phyloP scores from a whole-genome alignment of 1,140 invertebrate species.

The Meloidogyne hapla region DNA sequence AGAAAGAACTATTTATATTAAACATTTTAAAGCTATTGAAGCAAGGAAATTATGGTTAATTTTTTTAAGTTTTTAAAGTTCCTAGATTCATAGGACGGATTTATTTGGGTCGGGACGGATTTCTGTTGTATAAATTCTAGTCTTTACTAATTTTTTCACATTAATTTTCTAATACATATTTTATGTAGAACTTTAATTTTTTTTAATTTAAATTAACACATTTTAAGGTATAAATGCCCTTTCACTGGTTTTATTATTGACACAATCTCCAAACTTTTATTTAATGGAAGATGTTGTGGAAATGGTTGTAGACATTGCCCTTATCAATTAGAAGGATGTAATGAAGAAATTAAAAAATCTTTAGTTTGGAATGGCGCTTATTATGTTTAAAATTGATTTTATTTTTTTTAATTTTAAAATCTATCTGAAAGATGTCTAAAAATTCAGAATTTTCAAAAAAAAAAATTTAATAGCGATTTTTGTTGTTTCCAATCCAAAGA shows the following conservation, averaged over 20 bases:
- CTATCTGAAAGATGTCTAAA: too few species aligned
- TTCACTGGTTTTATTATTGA: slow-evolving; percentile 26
- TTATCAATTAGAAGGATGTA: slow-evolving; percentile 53
- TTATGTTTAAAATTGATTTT: slow-evolving; percentile 48
- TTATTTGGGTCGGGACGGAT: too few species aligned
- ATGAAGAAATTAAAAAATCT: slow-evolving; percentile 39
- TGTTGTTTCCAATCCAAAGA: too few species aligned
- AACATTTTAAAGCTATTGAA: slow-evolving; percentile 41
- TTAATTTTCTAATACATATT: too few species aligned
- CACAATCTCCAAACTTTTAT: slow-evolving; percentile 55
- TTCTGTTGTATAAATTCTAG: too few species aligned
- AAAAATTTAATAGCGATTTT: too few species aligned
- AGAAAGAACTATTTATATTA: slow-evolving; percentile 52
- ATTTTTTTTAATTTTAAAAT: neutral
- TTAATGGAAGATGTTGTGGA: slow-evolving; percentile 58
- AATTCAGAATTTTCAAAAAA: too few species aligned
- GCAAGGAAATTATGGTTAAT: slow-evolving; percentile 26
- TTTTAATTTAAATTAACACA: neutral
- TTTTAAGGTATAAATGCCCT: slow-evolving; percentile 35
- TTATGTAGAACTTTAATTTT: too few species aligned
- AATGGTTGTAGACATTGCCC: slow-evolving; percentile 62
- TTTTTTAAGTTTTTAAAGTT: neutral
- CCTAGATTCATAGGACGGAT: too few species aligned
- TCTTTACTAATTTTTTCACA: too few species aligned
- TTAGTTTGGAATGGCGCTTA: slow-evolving; percentile 39